phyloP scores from a whole-genome alignment of 2,797 vertebrate genomes.

The Botia kubotai region DNA sequence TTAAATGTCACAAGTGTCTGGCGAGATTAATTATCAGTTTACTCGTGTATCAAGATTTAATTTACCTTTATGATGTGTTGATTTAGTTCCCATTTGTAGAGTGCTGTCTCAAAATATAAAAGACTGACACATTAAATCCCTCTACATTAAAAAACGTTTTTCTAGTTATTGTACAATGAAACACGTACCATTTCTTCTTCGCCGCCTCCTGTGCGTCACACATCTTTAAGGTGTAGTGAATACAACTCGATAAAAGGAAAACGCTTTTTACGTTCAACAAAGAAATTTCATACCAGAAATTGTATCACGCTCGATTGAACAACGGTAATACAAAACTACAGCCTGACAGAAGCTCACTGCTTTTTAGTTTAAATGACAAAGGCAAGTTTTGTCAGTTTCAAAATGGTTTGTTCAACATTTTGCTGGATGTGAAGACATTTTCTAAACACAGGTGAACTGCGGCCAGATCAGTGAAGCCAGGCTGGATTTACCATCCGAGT shows the following conservation, averaged over 20 bases:
- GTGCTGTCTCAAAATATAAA: slow-evolving; percentile 1
- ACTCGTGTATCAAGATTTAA: neutral
- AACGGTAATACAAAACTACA: neutral
- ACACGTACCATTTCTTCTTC: neutral
- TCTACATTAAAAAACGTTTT: neutral
- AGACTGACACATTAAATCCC: neutral
- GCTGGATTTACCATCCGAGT: neutral
- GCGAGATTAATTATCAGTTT: slow-evolving; percentile 20
- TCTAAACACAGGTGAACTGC: neutral
- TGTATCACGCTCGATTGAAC: neutral
- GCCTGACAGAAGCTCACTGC: too few species aligned
- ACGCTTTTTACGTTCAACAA: neutral
- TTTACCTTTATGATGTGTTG: slow-evolving; percentile 12
- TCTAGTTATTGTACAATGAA: neutral
- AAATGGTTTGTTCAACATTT: neutral
- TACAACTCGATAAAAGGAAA: neutral
- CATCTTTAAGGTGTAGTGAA: neutral
- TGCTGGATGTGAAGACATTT: too few species aligned
- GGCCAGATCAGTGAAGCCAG: neutral
- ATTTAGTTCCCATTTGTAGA: slow-evolving; percentile 6
- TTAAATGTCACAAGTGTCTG: slow-evolving; percentile 25
- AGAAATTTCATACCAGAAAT: neutral
- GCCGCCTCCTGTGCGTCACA: neutral
- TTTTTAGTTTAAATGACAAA: neutral
- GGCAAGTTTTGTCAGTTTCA: neutral